Percentiles rank a stretch among this genome's conserved stretches.
Conservation (phyloP, 2,797 vertebrate genomes). For the Hippocampus kuda region DNA sequence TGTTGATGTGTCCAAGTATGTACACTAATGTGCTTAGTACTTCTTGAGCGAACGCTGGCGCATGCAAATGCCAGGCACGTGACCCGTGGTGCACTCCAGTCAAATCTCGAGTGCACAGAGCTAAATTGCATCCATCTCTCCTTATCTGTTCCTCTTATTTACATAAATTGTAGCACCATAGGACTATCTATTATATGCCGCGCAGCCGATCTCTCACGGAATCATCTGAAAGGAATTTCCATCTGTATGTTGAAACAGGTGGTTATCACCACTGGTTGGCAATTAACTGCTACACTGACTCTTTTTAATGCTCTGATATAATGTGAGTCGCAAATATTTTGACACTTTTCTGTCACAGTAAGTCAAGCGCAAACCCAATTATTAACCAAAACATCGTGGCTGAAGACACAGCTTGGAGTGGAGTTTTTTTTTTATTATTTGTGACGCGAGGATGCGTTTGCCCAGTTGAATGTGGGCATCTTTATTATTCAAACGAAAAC, state of each 20-base stretch:
- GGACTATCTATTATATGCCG: constrained; percentile 20
- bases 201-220: constrained; percentile 24
- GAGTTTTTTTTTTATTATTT: constrained; percentile 4
- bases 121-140: constrained; percentile 9
- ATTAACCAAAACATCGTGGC: constrained; percentile 11
- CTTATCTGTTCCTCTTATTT: constrained; percentile 35
- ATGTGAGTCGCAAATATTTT: constrained; percentile 50
- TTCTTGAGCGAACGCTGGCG: not conserved
- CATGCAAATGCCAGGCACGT: constrained; percentile 7
- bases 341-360: constrained; percentile 29
- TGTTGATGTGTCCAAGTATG: constrained; percentile 3
- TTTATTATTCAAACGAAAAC: constrained; percentile 4
- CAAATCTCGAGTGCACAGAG: constrained; percentile 4
- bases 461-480: constrained; percentile 11
- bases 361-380: constrained; percentile 24
- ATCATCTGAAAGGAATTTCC: constrained; percentile 31
- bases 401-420: constrained; percentile 4
- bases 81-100: constrained; percentile 12
- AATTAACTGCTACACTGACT: constrained; percentile 57
- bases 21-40: not conserved
- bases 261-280: constrained; percentile 47
- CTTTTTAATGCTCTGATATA: constrained; percentile 40
- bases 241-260: constrained; percentile 54
- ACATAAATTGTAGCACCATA: constrained; percentile 1
- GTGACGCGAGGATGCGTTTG: not conserved